Percentiles rank a stretch among this genome's conserved stretches.
Evolutionary conservation across 1,140 invertebrate genomes (phyloP).

Genomic region (Drosophila pseudoananassae): DNA sequence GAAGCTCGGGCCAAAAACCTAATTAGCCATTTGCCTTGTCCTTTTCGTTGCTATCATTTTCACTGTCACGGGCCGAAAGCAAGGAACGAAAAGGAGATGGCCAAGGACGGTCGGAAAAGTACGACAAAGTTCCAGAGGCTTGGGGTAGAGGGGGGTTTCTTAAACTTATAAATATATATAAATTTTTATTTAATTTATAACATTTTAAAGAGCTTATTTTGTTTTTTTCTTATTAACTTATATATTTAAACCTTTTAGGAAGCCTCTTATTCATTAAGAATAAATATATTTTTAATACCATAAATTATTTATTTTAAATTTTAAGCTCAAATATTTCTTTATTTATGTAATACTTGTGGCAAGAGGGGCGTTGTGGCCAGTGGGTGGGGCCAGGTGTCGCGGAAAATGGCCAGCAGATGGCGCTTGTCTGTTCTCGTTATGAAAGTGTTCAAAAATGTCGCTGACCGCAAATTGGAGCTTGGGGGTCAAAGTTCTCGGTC

Average conservation of each 20-base stretch:
- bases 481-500: slow-evolving; percentile 59
- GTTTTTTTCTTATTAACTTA: no score
- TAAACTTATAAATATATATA: not conserved
- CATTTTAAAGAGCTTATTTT: no score
- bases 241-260: no score
- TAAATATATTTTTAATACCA: not conserved
- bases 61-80: slow-evolving; percentile 52
- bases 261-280: no score
- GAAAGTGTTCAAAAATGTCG: slow-evolving; percentile 59
- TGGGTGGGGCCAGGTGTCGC: not conserved
- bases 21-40: slow-evolving; percentile 62
- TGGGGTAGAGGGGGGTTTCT: not conserved
- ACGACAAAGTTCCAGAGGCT: not conserved
- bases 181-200: no score
- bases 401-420: slow-evolving; percentile 18
- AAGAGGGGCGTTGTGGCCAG: not conserved
- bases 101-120: slow-evolving; percentile 11
- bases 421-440: slow-evolving; percentile 61
- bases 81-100: slow-evolving; percentile 10
- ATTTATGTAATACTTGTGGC: slow-evolving; percentile 15
- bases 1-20: slow-evolving; percentile 64
- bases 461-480: slow-evolving; percentile 63
- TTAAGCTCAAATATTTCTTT: not conserved
- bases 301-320: not conserved
- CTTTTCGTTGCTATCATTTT: slow-evolving; percentile 60